These are phyloP conservation scores for Alcedo atthis DNA, from an alignment of 2,797 vertebrate species.

Conservation along the genomic window DNA sequence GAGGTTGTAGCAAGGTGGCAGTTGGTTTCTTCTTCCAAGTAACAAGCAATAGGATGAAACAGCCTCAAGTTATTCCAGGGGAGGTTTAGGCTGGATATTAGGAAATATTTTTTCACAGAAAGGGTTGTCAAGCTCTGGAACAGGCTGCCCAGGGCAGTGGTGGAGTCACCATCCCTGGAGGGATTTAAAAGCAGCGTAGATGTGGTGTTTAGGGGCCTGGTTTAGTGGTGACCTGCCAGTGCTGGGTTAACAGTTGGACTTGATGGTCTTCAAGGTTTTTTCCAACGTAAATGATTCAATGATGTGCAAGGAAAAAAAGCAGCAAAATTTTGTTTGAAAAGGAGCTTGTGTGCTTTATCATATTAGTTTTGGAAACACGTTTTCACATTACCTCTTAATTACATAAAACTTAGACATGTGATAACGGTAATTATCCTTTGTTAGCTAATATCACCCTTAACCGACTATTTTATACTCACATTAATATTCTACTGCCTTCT, in stretches of 20 bases:
- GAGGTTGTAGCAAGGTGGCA: neutral
- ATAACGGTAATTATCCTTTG: neutral
- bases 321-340: neutral
- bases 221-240: neutral
- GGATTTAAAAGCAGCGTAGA: neutral
- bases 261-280: neutral
- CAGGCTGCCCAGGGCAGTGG: neutral
- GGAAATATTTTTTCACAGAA: neutral
- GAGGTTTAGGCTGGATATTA: neutral
- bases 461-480: neutral
- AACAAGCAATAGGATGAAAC: neutral
- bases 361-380: neutral
- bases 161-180: neutral
- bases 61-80: neutral
- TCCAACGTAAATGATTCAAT: neutral
- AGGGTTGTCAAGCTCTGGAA: neutral
- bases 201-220: neutral
- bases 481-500: constrained; percentile 15
- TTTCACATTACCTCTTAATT: neutral
- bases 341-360: neutral
- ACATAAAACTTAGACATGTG: neutral
- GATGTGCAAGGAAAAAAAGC: neutral
- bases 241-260: neutral
- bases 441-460: neutral
- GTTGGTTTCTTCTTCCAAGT: neutral